Base-by-base conservation (phyloP, 2,888 invertebrate species). In the Limnephilus auricula region DNA sequence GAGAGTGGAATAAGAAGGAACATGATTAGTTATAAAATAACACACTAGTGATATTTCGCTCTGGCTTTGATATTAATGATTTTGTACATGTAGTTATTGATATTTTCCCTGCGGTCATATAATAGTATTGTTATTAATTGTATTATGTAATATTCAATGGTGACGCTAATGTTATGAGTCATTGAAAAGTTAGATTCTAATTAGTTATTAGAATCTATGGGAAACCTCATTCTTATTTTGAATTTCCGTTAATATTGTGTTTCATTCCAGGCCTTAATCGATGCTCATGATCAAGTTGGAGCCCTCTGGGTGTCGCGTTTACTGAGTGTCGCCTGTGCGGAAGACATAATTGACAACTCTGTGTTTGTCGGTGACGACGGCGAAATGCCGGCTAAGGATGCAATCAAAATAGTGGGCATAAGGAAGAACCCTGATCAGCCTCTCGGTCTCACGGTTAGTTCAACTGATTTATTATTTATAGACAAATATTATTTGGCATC, bases 281-380 rank as follows among this genome's bases (percentile, higher is more conserved):
- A 98, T 94, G 97, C 98, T 92, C 99, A 99, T 97, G 99, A 99
- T 96, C 97, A 97, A 95, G 97, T 99, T 94, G 98, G 98, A 86
- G 96, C 95, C 93, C 94, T 96, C 94, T 96, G 96, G 96, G 93
- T 96, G 79, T 95, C 97, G 93, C 95, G 96, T 94, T 90, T 94
- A 31, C 90, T 93, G 78, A 93, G 93, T 90, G 93, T 93, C 45
- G 90, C 93, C 82, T 93, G 93, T 82, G 92, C 93, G 84, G 93
- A 93, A 88, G 91, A 93, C 93, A 93, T 94, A 93, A 95, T 96
- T 94, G 96, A 96, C 94, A 95, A 96, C 92, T 94, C 95, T 79
- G 94, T 94, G 89, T 95, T 95, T 94, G 94, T 95, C 93, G 95
- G 94, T 10, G 95, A 95, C 90, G 95, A 95, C 93, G 96, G 96